Evolutionary conservation across 92 coral and sea anemone genomes (phyloP).

Genomic region (Zoanthus solanderi): DNA sequence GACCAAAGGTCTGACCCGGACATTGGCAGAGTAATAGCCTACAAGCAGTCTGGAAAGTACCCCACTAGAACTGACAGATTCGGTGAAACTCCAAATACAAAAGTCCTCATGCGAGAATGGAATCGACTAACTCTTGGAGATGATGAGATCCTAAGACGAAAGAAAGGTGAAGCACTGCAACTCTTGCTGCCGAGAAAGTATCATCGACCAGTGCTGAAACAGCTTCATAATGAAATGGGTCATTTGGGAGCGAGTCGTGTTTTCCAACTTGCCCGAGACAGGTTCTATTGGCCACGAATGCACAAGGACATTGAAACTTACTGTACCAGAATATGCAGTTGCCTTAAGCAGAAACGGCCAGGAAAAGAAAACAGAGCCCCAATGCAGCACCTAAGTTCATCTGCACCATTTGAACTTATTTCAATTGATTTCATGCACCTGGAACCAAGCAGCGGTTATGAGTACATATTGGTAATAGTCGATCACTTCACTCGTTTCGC

Average conservation of each 20-base stretch:
- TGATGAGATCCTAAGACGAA: slow-evolving; percentile 33
- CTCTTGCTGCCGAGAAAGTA: slow-evolving; percentile 49
- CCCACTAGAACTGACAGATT: not conserved
- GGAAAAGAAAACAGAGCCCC: slow-evolving; percentile 13
- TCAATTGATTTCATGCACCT: slow-evolving; percentile 35
- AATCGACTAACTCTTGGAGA: slow-evolving; percentile 14
- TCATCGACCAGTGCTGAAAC: slow-evolving; percentile 41
- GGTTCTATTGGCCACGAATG: slow-evolving; percentile 57
- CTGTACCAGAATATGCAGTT: slow-evolving; percentile 29
- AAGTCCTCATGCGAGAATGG: slow-evolving; percentile 48
- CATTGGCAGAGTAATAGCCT: slow-evolving; percentile 32
- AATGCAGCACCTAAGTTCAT: slow-evolving; percentile 21
- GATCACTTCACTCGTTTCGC: not conserved
- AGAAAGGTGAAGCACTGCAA: slow-evolving; percentile 23
- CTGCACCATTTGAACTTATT: slow-evolving; percentile 41
- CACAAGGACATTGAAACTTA: slow-evolving; percentile 50
- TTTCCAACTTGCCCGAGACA: slow-evolving; percentile 43
- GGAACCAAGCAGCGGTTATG: not conserved
- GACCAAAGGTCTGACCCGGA: slow-evolving; percentile 35
- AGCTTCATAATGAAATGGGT: slow-evolving; percentile 61
- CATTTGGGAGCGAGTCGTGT: slow-evolving; percentile 51
- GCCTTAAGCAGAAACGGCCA: slow-evolving; percentile 19
- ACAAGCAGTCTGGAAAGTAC: slow-evolving; percentile 8
- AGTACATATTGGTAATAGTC: not conserved
- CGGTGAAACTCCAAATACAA: slow-evolving; percentile 36